Percentiles rank a stretch among this genome's conserved stretches.
These are phyloP conservation scores for Pseudomyrmex gracilis DNA, from an alignment of 1,140 invertebrate genomes.

Conservation along the genomic window DNA sequence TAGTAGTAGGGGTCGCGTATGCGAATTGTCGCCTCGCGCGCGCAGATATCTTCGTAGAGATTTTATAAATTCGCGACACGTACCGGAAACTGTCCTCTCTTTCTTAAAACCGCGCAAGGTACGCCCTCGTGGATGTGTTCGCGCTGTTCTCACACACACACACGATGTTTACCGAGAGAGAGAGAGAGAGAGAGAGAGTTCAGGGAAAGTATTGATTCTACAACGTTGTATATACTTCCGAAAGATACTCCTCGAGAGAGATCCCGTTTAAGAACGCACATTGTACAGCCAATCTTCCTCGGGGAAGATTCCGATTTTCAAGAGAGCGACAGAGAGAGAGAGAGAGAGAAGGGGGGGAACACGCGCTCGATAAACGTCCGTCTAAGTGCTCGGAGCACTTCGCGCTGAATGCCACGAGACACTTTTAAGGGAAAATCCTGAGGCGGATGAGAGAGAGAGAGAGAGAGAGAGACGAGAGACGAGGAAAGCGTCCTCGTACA, in stretches of 20 bases:
- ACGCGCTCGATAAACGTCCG: constrained; percentile 12
- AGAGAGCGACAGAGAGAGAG: not conserved
- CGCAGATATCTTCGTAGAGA: not conserved
- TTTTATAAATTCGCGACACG: constrained; percentile 31
- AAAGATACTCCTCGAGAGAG: constrained; percentile 33
- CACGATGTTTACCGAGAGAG: constrained; percentile 9
- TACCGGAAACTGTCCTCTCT: constrained; percentile 30
- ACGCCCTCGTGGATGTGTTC: not conserved
- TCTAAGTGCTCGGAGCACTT: constrained; percentile 19
- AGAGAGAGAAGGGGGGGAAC: not conserved
- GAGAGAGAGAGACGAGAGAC: not conserved
- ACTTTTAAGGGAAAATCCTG: constrained; percentile 15
- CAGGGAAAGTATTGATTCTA: constrained; percentile 50
- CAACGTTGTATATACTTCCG: constrained; percentile 16
- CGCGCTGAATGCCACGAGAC: constrained; percentile 17
- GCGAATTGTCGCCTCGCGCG: constrained; percentile 5
- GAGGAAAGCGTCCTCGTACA: not conserved
- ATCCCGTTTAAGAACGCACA: constrained; percentile 28
- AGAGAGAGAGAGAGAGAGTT: not conserved
- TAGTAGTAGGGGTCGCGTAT: not conserved
- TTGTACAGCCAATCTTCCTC: constrained; percentile 12
- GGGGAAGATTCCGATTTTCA: constrained; percentile 18
- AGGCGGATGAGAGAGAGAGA: not conserved
- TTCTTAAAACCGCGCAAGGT: not conserved
- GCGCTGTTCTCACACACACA: not conserved